Evolutionary conservation across 2,113 vertebrate genomes (phyloP).

Genomic region (Labeo rohita): DNA sequence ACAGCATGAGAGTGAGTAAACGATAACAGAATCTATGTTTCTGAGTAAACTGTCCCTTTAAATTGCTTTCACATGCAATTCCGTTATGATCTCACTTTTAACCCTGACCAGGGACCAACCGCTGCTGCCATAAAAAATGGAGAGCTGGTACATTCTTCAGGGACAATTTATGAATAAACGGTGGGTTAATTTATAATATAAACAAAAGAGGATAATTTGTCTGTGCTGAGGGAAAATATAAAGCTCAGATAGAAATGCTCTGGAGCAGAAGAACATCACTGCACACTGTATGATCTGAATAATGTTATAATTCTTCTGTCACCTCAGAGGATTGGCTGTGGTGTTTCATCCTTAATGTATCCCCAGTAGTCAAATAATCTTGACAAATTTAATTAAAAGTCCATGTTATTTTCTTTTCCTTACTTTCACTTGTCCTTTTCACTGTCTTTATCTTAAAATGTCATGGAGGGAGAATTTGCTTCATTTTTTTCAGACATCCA

Average conservation of each 20-base stretch:
- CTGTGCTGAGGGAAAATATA: neutral
- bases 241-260: neutral
- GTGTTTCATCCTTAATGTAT: neutral
- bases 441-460: neutral
- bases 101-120: neutral
- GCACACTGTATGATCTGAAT: neutral
- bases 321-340: neutral
- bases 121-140: neutral
- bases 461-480: neutral
- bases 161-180: neutral
- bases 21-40: neutral
- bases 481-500: neutral
- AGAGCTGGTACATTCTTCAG: neutral
- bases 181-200: neutral
- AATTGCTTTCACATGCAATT: neutral
- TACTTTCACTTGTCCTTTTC: neutral
- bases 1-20: neutral
- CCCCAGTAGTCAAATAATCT: constrained; percentile 23
- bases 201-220: constrained; percentile 19
- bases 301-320: constrained; percentile 14
- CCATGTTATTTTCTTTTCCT: neutral
- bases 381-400: constrained; percentile 33
- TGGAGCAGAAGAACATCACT: neutral
- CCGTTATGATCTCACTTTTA: neutral
- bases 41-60: neutral